Evolutionary conservation across 2,797 vertebrate species (phyloP).

Genomic region (Mormyrus hasselquistii): DNA sequence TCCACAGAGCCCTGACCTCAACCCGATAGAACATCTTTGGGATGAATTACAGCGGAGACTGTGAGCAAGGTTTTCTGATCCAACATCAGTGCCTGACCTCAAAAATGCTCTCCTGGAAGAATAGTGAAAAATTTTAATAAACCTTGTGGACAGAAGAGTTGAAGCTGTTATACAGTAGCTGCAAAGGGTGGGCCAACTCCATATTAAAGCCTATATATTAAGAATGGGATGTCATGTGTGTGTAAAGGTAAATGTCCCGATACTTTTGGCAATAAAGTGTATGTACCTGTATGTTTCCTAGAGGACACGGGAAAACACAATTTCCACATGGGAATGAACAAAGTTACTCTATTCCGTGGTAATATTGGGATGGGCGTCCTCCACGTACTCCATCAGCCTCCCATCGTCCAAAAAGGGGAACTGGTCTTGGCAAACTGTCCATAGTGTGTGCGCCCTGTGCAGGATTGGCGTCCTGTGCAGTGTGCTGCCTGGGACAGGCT

Average conservation of each 20-base stretch:
- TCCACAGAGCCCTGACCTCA: too few species aligned
- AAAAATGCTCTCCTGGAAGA: too few species aligned
- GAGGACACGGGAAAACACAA: neutral
- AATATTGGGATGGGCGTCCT: neutral
- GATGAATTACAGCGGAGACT: too few species aligned
- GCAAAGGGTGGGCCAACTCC: neutral
- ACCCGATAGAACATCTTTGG: too few species aligned
- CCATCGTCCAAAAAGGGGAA: neutral
- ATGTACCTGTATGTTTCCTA: neutral
- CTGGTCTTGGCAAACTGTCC: neutral
- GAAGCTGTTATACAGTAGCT: neutral
- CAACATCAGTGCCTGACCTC: too few species aligned
- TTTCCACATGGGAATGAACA: neutral
- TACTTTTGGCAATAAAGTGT: neutral
- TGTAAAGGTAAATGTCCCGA: neutral
- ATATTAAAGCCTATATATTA: neutral
- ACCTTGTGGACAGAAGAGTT: neutral
- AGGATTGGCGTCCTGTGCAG: neutral
- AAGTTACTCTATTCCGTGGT: neutral
- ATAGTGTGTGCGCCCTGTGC: neutral
- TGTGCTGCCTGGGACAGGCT: neutral
- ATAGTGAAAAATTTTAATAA: too few species aligned
- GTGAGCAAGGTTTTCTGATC: too few species aligned
- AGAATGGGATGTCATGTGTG: neutral
- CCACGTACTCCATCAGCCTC: neutral